Percentiles rank a stretch among this genome's conserved stretches.
Evolutionary conservation across 2,797 vertebrate species (phyloP).

Genomic region (Clarias fuscus): DNA sequence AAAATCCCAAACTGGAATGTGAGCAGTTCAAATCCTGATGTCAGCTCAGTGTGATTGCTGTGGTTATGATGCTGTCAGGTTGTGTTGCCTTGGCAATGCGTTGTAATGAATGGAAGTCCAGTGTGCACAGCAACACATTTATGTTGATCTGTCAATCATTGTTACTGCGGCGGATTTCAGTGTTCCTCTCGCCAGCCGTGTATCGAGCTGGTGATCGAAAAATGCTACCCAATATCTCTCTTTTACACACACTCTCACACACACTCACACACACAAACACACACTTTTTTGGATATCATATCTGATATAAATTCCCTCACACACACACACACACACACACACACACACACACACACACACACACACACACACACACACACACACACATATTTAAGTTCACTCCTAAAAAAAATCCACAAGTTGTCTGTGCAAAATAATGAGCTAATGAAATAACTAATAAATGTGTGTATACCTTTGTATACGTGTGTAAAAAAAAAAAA

Average conservation of each 20-base stretch:
- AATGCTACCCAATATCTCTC: neutral
- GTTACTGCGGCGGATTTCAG: slow-evolving; percentile 39
- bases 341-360: neutral
- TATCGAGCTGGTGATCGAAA: slow-evolving; percentile 30
- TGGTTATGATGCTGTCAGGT: slow-evolving; percentile 48
- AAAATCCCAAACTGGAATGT: slow-evolving; percentile 25
- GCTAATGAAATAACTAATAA: neutral
- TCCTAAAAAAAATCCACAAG: neutral
- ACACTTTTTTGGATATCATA: neutral
- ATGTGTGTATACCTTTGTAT: neutral
- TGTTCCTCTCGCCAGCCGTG: slow-evolving; percentile 9
- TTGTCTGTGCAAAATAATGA: neutral
- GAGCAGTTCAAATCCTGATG: slow-evolving; percentile 40
- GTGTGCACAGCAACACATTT: slow-evolving; percentile 39
- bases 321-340: neutral
- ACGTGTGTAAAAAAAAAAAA: neutral
- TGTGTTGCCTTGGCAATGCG: slow-evolving; percentile 41
- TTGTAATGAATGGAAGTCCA: slow-evolving; percentile 48
- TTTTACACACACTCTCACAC: neutral
- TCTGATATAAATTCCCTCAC: neutral
- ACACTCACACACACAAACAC: neutral
- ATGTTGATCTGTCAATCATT: slow-evolving; percentile 42
- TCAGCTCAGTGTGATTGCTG: slow-evolving; percentile 44
- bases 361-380: neutral
- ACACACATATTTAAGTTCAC: neutral